phyloP scores from a whole-genome alignment of 2,888 invertebrate species.

The Machimus atricapillus region DNA sequence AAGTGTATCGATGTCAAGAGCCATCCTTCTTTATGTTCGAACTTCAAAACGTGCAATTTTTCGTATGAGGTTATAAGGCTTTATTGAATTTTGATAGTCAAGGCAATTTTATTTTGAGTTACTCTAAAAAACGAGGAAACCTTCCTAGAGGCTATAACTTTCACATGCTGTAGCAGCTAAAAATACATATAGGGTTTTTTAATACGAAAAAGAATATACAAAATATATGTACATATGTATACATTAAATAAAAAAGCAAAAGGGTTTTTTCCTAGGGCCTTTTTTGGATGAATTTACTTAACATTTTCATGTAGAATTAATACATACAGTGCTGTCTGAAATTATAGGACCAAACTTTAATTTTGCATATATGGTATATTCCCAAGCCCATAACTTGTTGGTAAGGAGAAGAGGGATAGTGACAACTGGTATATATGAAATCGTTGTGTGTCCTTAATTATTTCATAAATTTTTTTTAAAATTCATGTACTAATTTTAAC shows the following conservation, averaged over 20 bases:
- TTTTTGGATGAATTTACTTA: background rate
- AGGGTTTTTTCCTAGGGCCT: background rate
- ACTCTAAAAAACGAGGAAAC: background rate
- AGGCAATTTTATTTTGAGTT: background rate
- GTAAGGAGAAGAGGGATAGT: too few relatives aligned
- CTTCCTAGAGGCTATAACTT: background rate
- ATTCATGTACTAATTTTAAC: too few relatives aligned
- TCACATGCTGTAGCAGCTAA: background rate
- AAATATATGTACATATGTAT: background rate
- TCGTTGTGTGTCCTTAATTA: too few relatives aligned
- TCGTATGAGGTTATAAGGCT: background rate
- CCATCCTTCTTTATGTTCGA: background rate
- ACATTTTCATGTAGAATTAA: background rate
- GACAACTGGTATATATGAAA: too few relatives aligned
- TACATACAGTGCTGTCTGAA: too few relatives aligned
- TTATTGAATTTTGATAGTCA: background rate
- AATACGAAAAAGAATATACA: background rate
- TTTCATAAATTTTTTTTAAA: too few relatives aligned
- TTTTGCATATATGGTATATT: too few relatives aligned
- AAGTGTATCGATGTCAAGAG: background rate
- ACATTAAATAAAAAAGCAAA: background rate
- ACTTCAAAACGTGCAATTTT: background rate
- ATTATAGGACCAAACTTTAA: too few relatives aligned
- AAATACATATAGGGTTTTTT: background rate
- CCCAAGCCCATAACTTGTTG: too few relatives aligned